Evolutionary conservation across 2,888 invertebrate genomes (phyloP).

Genomic region (Temnothorax ravouxi): DNA sequence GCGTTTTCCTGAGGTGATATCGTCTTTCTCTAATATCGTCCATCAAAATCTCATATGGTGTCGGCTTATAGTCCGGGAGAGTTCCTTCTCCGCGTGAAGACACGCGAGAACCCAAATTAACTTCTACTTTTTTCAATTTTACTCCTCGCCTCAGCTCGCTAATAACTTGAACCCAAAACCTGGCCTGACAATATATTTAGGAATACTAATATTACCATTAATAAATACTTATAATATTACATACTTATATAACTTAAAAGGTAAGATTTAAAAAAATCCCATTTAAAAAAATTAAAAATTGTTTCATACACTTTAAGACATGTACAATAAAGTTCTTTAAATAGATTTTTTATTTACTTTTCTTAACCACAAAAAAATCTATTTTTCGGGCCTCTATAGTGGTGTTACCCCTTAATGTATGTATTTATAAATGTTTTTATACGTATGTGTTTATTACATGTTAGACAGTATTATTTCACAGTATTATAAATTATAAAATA

Average conservation of each 20-base stretch:
- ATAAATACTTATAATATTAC: conserved; percentile 7
- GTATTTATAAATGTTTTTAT: background rate
- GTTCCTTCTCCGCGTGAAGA: conserved; percentile 86
- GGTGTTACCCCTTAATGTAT: too few relatives aligned
- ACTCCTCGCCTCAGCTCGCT: conserved; percentile 96
- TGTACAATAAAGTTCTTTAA: too few relatives aligned
- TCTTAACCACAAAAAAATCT: too few relatives aligned
- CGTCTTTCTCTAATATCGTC: conserved; percentile 97
- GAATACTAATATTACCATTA: conserved; percentile 26
- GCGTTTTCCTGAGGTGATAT: conserved; percentile 96
- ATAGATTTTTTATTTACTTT: too few relatives aligned
- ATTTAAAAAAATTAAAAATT: too few relatives aligned
- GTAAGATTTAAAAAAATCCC: too few relatives aligned
- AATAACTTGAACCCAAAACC: conserved; percentile 98
- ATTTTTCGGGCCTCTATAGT: too few relatives aligned
- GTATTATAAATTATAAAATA: background rate
- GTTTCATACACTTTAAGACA: too few relatives aligned
- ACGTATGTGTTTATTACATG: background rate
- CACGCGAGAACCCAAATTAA: conserved; percentile 76
- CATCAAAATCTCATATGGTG: conserved; percentile 98
- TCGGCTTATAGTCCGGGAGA: conserved; percentile 96
- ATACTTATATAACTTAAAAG: background rate
- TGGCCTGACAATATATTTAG: conserved; percentile 89
- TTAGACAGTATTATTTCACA: background rate
- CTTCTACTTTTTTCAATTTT: conserved; percentile 93